A percentile compares a stretch with the other conserved stretches of the same genome.
phyloP scores from a whole-genome alignment of 1,140 invertebrate genomes.

The Capitella teleta region DNA sequence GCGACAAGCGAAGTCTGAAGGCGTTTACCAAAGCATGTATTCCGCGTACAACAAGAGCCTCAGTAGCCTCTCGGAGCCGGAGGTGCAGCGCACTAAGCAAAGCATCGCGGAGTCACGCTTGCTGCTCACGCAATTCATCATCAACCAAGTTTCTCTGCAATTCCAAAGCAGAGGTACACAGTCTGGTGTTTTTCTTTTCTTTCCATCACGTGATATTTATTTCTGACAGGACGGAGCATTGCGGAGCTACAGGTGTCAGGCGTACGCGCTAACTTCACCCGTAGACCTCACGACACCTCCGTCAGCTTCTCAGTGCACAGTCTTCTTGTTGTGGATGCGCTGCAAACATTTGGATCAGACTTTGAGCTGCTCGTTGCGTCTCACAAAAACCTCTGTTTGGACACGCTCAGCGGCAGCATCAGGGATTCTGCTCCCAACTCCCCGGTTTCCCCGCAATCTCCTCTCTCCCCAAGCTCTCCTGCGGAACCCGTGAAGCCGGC shows the following conservation, averaged over 20 bases:
- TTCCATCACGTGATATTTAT: no score
- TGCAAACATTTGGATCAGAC: conserved; percentile 87
- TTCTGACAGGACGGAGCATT: conserved; percentile 52
- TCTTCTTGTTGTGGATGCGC: conserved; percentile 79
- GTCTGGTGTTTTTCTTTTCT: neutral
- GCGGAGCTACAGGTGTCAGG: conserved; percentile 77
- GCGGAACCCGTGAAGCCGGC: conserved; percentile 4
- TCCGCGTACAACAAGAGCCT: conserved; percentile 4
- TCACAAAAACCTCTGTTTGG: conserved; percentile 88
- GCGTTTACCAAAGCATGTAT: conserved; percentile 5
- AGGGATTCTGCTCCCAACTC: conserved; percentile 81
- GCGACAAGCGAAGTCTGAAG: neutral
- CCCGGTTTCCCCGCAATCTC: conserved; percentile 60
- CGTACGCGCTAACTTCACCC: conserved; percentile 62
- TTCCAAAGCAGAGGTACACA: conserved; percentile 43
- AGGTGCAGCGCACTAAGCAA: conserved; percentile 1
- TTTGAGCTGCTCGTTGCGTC: conserved; percentile 88
- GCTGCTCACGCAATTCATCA: conserved; percentile 72
- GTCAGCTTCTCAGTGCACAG: conserved; percentile 79
- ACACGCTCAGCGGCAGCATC: conserved; percentile 83
- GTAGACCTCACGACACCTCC: conserved; percentile 58
- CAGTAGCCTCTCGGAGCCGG: neutral
- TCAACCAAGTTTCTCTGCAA: conserved; percentile 78
- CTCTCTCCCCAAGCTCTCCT: conserved; percentile 37
- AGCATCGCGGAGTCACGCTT: conserved; percentile 48